Percentiles rank a stretch among this genome's conserved stretches.
These are phyloP conservation scores for Drosophila recens DNA, from an alignment of 2,888 invertebrate species.

Conservation along the genomic window DNA sequence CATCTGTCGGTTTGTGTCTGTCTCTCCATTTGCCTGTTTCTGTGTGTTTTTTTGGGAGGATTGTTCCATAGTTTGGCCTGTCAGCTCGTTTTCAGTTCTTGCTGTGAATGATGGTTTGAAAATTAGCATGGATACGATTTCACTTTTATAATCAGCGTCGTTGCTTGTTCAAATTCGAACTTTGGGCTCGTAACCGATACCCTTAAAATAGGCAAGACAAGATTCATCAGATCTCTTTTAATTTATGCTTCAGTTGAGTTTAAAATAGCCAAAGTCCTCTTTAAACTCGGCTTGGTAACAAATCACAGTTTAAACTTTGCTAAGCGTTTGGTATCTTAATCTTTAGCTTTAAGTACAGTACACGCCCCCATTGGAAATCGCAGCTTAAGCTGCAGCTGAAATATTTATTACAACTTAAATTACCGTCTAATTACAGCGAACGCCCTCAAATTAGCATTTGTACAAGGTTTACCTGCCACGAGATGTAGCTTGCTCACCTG, in stretches of 20 bases:
- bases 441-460: constrained; percentile 77
- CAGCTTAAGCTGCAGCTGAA: constrained; percentile 67
- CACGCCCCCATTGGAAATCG: constrained; percentile 25
- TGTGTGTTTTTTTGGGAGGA: constrained; percentile 51
- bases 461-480: constrained; percentile 61
- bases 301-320: constrained; percentile 9
- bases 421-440: constrained; percentile 81
- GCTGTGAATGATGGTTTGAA: constrained; percentile 67
- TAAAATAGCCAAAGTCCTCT: not conserved
- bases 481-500: constrained; percentile 1
- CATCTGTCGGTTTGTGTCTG: constrained; percentile 79
- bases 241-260: not conserved
- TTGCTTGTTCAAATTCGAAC: constrained; percentile 5
- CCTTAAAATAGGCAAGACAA: not conserved
- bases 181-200: constrained; percentile 35
- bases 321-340: constrained; percentile 7
- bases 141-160: constrained; percentile 64
- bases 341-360: constrained; percentile 7
- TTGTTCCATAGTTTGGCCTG: constrained; percentile 58
- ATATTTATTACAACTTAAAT: constrained; percentile 82
- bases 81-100: constrained; percentile 59
- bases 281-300: constrained; percentile 8
- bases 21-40: constrained; percentile 65
- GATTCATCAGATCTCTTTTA: not conserved
- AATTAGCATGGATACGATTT: constrained; percentile 84